These are phyloP conservation scores for Pachypsylla venusta DNA, from an alignment of 1,140 invertebrate species.

Conservation along the genomic window DNA sequence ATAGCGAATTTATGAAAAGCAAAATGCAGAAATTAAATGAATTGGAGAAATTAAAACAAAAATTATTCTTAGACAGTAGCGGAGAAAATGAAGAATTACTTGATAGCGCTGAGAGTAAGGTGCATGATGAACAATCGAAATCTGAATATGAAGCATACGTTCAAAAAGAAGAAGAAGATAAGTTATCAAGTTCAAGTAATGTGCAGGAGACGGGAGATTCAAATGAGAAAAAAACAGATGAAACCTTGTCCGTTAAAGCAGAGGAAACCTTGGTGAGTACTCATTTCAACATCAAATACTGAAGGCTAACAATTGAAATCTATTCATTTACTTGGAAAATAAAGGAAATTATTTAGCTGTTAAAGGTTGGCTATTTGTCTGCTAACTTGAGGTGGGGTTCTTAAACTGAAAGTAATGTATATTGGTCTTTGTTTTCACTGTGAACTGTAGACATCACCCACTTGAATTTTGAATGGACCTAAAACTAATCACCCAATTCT, in stretches of 20 bases:
- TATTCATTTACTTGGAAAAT: too few relatives aligned
- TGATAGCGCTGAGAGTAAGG: slow-evolving; percentile 22
- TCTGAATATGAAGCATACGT: slow-evolving; percentile 20
- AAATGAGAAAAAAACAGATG: slow-evolving; percentile 20
- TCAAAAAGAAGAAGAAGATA: slow-evolving; percentile 23
- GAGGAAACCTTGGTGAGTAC: slow-evolving; percentile 27
- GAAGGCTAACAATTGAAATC: too few relatives aligned
- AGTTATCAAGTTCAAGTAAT: too few relatives aligned
- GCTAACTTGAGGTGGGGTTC: too few relatives aligned
- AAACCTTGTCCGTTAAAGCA: slow-evolving; percentile 19
- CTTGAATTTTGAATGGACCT: too few relatives aligned
- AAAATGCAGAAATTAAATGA: slow-evolving; percentile 25
- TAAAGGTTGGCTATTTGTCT: too few relatives aligned
- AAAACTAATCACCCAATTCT: too few relatives aligned
- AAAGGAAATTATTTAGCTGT: too few relatives aligned
- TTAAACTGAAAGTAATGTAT: too few relatives aligned
- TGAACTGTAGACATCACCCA: too few relatives aligned
- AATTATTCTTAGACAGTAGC: slow-evolving; percentile 22
- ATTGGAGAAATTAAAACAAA: slow-evolving; percentile 23
- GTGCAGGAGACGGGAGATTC: slow-evolving; percentile 4
- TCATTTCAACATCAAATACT: too few relatives aligned
- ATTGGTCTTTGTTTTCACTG: too few relatives aligned
- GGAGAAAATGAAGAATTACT: slow-evolving; percentile 14
- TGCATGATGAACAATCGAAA: slow-evolving; percentile 22
- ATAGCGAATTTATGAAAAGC: slow-evolving; percentile 22